These are phyloP conservation scores for Pangasius krempfi DNA, from an alignment of 2,797 vertebrate species.

Conservation along the genomic window DNA sequence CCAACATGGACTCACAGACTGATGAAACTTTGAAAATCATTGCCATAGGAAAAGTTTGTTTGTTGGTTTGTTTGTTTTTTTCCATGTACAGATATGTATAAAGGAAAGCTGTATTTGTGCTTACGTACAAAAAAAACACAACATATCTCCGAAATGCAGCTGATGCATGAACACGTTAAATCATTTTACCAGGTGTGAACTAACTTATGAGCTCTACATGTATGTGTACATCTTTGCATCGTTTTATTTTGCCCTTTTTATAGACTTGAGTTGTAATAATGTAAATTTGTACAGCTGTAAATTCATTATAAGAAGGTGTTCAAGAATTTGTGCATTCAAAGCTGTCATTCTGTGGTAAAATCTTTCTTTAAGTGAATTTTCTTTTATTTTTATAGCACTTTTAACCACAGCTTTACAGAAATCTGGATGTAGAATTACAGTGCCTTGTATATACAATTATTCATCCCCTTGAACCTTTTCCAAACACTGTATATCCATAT, in stretches of 20 bases:
- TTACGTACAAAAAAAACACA: neutral
- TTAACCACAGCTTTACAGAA: neutral
- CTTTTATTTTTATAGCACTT: neutral
- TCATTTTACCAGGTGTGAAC: conserved; percentile 9
- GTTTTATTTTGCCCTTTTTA: conserved; percentile 58
- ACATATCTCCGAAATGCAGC: neutral
- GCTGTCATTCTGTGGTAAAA: neutral
- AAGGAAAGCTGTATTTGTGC: neutral
- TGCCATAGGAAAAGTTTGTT: neutral
- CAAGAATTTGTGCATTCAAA: conserved; percentile 37
- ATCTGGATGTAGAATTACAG: neutral
- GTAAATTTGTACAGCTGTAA: conserved; percentile 78
- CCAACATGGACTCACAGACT: neutral
- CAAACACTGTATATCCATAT: neutral
- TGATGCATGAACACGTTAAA: conserved; percentile 47
- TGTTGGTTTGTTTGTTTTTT: too few species aligned
- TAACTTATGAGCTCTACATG: conserved; percentile 21
- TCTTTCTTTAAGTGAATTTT: neutral
- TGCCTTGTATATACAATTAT: neutral
- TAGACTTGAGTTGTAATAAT: conserved; percentile 59
- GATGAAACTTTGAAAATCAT: neutral
- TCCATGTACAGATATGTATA: conserved; percentile 19
- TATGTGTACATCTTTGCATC: conserved; percentile 29
- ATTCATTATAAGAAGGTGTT: conserved; percentile 70
- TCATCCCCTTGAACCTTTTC: neutral